These are phyloP conservation scores for Ceratina australensis DNA, from an alignment of 1,140 invertebrate genomes.

Conservation along the genomic window DNA sequence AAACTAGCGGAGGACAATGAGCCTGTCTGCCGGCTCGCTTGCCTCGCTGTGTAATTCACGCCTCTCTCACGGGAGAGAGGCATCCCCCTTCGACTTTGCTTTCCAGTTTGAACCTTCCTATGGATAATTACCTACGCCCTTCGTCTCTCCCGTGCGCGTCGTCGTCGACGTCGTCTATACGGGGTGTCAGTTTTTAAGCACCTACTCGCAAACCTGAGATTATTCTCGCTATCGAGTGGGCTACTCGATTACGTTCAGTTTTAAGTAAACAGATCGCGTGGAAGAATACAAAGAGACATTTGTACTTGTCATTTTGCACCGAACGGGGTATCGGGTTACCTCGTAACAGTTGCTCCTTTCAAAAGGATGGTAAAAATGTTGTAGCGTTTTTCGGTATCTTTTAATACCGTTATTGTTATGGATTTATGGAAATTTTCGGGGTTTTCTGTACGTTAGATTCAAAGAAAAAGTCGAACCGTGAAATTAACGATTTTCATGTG, in stretches of 20 bases:
- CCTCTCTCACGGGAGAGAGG: conserved; percentile 70
- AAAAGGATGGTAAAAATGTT: no score
- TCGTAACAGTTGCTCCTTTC: no score
- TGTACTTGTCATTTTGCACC: no score
- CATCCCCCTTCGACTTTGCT: conserved; percentile 66
- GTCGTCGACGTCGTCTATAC: no score
- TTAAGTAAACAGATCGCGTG: conserved; percentile 4
- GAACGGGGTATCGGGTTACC: no score
- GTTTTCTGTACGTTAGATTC: no score
- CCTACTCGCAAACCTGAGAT: neutral
- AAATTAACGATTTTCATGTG: no score
- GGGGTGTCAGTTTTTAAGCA: neutral
- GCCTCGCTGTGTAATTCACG: conserved; percentile 79
- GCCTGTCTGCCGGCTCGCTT: conserved; percentile 76
- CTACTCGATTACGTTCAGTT: conserved; percentile 32
- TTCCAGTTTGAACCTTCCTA: conserved; percentile 67
- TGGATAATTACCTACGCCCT: conserved; percentile 63
- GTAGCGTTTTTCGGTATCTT: no score
- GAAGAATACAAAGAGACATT: no score
- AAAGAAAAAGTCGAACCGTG: no score
- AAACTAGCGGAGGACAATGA: conserved; percentile 68
- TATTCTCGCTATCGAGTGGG: conserved; percentile 1
- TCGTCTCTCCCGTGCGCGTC: conserved; percentile 24
- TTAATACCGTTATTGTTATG: no score
- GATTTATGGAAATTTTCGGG: no score